A percentile compares a stretch with the other conserved stretches of the same genome.
phyloP scores from a whole-genome alignment of 2,113 vertebrate genomes.

The Erythrolamprus reginae region DNA sequence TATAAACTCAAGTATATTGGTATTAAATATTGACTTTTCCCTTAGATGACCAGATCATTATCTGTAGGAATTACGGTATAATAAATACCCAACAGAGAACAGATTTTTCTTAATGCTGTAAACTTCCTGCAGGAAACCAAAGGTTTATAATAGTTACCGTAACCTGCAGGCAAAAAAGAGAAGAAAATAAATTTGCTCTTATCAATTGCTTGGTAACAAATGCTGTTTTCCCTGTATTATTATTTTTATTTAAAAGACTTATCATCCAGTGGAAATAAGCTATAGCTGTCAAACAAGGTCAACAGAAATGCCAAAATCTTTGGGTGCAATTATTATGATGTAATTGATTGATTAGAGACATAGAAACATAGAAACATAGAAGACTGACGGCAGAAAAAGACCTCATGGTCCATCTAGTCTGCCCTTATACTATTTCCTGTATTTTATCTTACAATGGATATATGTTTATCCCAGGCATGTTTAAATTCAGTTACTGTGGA shows the following conservation, averaged over 20 bases:
- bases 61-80: slow-evolving; percentile 33
- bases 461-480: too few species aligned
- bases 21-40: slow-evolving; percentile 55
- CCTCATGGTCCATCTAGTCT: too few species aligned
- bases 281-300: slow-evolving; percentile 11
- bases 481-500: too few species aligned
- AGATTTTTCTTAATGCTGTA: slow-evolving; percentile 19
- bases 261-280: slow-evolving; percentile 22
- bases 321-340: background rate
- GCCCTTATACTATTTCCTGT: too few species aligned
- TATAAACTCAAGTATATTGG: slow-evolving; percentile 45
- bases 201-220: slow-evolving; percentile 32
- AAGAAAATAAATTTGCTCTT: slow-evolving; percentile 9
- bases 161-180: slow-evolving; percentile 8
- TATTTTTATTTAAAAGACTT: slow-evolving; percentile 20
- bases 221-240: slow-evolving; percentile 6
- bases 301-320: background rate
- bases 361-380: too few species aligned
- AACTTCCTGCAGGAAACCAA: slow-evolving; percentile 35
- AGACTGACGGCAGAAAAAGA: too few species aligned
- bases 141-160: slow-evolving; percentile 26
- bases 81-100: slow-evolving; percentile 28
- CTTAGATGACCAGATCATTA: slow-evolving; percentile 39
- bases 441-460: too few species aligned
- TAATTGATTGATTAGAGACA: too few species aligned